Evolutionary conservation across 2,113 vertebrate genomes (phyloP).

Genomic region (Pollimyrus isidori): DNA sequence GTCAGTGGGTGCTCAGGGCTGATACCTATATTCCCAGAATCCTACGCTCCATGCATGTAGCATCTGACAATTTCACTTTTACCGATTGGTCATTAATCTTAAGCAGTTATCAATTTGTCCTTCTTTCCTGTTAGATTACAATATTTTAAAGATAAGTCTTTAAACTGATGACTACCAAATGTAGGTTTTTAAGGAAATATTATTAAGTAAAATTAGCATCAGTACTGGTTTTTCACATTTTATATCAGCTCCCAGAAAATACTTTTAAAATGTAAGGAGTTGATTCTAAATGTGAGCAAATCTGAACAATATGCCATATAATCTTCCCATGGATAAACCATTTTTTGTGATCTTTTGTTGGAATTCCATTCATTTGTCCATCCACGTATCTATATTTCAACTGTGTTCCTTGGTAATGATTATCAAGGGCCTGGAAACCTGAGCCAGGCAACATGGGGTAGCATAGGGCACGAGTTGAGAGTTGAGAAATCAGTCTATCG

Average conservation of each 20-base stretch:
- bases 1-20: background rate
- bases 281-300: background rate
- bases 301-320: background rate
- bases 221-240: background rate
- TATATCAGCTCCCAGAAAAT: background rate
- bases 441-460: background rate
- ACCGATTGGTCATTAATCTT: background rate
- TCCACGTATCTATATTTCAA: background rate
- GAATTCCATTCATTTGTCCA: background rate
- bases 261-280: background rate
- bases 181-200: background rate
- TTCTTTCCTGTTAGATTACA: background rate
- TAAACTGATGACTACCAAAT: background rate
- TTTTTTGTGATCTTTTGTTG: background rate
- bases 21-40: background rate
- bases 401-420: background rate
- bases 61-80: background rate
- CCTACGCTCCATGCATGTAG: background rate
- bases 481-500: background rate
- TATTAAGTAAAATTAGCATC: background rate
- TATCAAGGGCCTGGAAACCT: background rate
- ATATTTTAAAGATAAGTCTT: background rate
- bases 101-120: background rate
- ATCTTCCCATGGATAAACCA: background rate
- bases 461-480: background rate